A percentile compares a stretch with the other conserved stretches of the same genome.
phyloP scores from a whole-genome alignment of 2,797 vertebrate genomes.

The Apogon talboti region DNA sequence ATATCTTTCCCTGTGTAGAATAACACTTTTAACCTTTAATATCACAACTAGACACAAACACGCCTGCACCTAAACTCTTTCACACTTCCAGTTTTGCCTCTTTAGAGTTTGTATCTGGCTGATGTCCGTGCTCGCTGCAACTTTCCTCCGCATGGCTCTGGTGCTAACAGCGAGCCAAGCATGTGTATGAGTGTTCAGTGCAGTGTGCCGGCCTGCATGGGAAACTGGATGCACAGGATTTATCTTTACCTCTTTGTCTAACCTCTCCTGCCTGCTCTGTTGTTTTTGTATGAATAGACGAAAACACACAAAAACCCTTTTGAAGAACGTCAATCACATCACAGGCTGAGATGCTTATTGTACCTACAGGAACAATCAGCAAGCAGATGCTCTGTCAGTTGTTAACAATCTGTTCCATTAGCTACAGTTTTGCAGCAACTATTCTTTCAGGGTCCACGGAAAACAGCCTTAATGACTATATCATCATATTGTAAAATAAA shows the following conservation, averaged over 20 bases:
- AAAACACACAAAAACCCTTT: constrained; percentile 3
- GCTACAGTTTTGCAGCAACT: too few relatives aligned
- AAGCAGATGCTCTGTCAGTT: not conserved
- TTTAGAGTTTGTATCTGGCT: constrained; percentile 37
- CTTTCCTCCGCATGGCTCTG: constrained; percentile 69
- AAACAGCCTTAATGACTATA: too few relatives aligned
- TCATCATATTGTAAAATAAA: too few relatives aligned
- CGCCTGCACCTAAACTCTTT: not conserved
- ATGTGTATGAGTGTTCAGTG: constrained; percentile 65
- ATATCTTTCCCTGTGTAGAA: constrained; percentile 21
- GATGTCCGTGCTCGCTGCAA: constrained; percentile 63
- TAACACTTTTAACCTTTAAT: constrained; percentile 18
- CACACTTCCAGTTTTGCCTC: constrained; percentile 22
- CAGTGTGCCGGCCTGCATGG: constrained; percentile 75
- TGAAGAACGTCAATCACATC: constrained; percentile 15
- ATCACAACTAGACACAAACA: constrained; percentile 10
- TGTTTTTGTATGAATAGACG: constrained; percentile 57
- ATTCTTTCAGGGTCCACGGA: too few relatives aligned
- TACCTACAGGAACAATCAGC: constrained; percentile 10
- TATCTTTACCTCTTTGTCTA: constrained; percentile 41
- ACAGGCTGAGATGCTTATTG: constrained; percentile 5
- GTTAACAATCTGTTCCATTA: not conserved
- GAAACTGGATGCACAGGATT: constrained; percentile 60
- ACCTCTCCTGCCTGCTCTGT: constrained; percentile 57
- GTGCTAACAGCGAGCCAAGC: constrained; percentile 71